phyloP scores from a whole-genome alignment of 2,797 vertebrate genomes.

The Onychomys torridus region DNA sequence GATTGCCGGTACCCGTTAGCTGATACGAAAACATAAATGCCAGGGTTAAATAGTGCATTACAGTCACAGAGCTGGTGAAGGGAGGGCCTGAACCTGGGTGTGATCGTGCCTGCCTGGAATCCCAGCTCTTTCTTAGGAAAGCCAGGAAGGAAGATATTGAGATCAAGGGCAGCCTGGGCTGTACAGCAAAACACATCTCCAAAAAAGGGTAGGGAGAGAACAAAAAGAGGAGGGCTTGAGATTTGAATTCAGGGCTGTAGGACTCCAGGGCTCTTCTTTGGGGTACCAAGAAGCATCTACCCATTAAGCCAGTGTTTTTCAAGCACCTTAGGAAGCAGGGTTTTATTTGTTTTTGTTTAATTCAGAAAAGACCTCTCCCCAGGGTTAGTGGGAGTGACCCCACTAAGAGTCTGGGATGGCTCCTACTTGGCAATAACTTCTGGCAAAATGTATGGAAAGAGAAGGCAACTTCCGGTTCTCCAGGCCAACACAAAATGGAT shows the following conservation, averaged over 20 bases:
- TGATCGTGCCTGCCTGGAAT: not conserved
- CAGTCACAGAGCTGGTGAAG: not conserved
- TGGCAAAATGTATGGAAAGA: conserved; percentile 15
- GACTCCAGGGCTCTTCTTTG: not conserved
- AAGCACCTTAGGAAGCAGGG: conserved; percentile 6
- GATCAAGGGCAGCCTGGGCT: not conserved
- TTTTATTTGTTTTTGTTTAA: not conserved
- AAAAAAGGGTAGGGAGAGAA: not conserved
- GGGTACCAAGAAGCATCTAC: not conserved
- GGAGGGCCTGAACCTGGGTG: not conserved
- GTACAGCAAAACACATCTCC: not conserved
- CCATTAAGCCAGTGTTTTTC: not conserved
- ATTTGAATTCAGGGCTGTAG: not conserved
- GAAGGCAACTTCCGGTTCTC: not conserved
- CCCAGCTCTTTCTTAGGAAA: not conserved
- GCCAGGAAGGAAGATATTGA: not conserved
- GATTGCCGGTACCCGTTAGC: not conserved
- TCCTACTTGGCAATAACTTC: not conserved
- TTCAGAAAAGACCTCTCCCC: not conserved
- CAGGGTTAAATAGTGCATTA: not conserved
- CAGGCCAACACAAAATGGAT: not conserved
- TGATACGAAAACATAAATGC: not conserved
- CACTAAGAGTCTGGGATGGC: not conserved
- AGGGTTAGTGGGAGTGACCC: not conserved
- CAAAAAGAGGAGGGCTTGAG: not conserved